Conservation (phyloP, 2,113 vertebrate genomes). For the Nyctibius bracteatus region DNA sequence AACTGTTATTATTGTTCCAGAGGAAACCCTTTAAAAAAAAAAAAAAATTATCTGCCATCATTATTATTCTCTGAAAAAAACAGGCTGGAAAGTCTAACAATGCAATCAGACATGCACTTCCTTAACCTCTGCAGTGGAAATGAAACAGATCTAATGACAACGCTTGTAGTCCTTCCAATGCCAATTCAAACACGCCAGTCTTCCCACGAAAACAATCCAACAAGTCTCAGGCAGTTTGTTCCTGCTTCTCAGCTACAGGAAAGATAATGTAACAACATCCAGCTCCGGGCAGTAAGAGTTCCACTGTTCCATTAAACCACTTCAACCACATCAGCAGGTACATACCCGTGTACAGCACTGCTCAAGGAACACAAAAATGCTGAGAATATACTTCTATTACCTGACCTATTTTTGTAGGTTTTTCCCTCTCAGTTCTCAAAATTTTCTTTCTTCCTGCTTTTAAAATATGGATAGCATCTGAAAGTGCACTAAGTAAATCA, state of each 20-base stretch:
- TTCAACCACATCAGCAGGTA: not conserved
- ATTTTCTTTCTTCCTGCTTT: not conserved
- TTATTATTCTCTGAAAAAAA: not conserved
- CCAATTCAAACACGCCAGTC: not conserved
- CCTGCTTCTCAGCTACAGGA: not conserved
- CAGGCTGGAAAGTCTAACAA: not conserved
- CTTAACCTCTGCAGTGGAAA: not conserved
- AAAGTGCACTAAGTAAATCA: not conserved
- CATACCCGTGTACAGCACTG: not conserved
- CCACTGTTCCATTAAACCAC: no score
- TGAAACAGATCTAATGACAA: not conserved
- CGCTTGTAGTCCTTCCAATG: not conserved
- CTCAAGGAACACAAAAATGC: not conserved
- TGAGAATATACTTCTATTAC: not conserved
- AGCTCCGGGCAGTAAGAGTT: not conserved
- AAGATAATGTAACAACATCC: not conserved
- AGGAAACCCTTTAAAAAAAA: not conserved
- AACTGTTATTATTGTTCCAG: not conserved
- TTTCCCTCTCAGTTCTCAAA: not conserved
- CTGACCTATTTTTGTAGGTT: not conserved
- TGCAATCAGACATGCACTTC: not conserved
- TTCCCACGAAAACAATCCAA: not conserved
- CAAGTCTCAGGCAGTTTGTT: not conserved
- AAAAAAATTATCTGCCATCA: rapidly evolving
- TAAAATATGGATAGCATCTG: not conserved